Percentiles rank a stretch among this genome's conserved stretches.
Conservation (phyloP, 2,797 vertebrate species). For the Scolopax rusticola region DNA sequence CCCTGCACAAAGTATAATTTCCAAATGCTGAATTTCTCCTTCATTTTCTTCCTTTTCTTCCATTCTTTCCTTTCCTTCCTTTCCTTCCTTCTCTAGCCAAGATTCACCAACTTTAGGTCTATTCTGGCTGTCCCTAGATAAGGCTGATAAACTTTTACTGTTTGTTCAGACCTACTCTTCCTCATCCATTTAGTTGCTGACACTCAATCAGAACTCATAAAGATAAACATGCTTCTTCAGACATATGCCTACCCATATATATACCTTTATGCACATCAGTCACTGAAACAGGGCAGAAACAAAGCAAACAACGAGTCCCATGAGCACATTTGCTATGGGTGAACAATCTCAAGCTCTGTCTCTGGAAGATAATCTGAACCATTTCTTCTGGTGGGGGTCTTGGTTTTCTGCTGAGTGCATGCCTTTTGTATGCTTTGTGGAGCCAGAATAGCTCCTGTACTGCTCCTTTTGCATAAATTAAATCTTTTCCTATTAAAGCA, state of each 20-base stretch:
- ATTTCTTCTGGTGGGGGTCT: not conserved
- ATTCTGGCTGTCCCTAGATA: not conserved
- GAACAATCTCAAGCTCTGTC: not conserved
- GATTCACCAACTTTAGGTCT: not conserved
- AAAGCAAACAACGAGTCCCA: not conserved
- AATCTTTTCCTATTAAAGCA: not conserved
- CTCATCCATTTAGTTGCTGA: not conserved
- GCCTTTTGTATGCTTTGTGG: not conserved
- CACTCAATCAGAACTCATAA: not conserved
- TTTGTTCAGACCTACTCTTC: not conserved
- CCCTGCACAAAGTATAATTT: not conserved
- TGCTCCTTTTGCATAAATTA: not conserved
- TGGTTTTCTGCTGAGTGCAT: not conserved
- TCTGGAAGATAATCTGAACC: not conserved
- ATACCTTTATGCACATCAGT: not conserved
- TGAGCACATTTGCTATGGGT: not conserved
- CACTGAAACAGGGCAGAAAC: not conserved
- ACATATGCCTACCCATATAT: rapidly evolving
- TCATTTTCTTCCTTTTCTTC: not conserved
- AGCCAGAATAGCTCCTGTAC: not conserved
- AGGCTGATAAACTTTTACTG: not conserved
- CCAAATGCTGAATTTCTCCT: not conserved
- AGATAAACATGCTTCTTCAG: not conserved
- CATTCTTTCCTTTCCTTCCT: too few relatives aligned
- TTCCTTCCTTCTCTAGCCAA: not conserved